Conservation (phyloP, 2,888 invertebrate species). For the Didymodactylos carnosus region DNA sequence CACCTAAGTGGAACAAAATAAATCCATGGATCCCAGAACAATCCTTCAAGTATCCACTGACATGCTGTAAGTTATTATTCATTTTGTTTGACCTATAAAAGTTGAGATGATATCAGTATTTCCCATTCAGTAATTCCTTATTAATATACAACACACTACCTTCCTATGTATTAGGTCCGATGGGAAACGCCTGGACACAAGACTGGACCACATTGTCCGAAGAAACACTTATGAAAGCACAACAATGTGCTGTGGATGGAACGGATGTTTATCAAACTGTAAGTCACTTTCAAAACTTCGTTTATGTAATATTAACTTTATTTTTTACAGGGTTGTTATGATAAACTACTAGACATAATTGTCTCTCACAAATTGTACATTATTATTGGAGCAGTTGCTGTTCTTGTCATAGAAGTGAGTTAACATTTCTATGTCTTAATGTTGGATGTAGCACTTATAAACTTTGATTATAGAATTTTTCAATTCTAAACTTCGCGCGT, state of each 20-base stretch:
- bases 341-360: background rate
- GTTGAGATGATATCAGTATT: too few species aligned
- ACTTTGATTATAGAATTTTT: too few species aligned
- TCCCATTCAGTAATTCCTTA: too few species aligned
- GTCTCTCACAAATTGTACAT: background rate
- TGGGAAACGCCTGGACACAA: background rate
- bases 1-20: background rate
- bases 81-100: too few species aligned
- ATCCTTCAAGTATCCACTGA: background rate
- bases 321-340: slow-evolving; percentile 8
- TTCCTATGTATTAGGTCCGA: too few species aligned
- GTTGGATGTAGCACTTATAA: too few species aligned
- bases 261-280: background rate
- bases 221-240: background rate
- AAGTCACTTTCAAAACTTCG: background rate
- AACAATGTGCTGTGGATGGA: background rate
- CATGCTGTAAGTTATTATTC: background rate
- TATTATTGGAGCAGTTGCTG: background rate
- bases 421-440: background rate
- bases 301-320: background rate
- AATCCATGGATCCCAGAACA: background rate
- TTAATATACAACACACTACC: too few species aligned
- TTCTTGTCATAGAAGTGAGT: slow-evolving; percentile 1
- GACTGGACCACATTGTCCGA: background rate
- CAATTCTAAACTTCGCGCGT: too few species aligned